Evolutionary conservation across 2,113 vertebrate genomes (phyloP).

Genomic region (Ophiodon elongatus): DNA sequence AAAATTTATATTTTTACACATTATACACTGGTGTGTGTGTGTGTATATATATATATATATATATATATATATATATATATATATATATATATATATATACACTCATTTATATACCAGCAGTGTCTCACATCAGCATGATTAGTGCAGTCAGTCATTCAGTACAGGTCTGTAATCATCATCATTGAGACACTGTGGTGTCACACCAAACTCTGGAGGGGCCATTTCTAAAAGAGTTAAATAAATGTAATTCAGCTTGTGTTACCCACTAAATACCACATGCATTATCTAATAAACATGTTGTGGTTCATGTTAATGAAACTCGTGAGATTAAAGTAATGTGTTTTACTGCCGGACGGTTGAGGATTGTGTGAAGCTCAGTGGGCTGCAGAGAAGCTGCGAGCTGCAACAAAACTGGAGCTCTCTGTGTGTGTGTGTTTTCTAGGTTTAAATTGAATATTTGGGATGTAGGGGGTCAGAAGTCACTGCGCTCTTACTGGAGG

Average conservation of each 20-base stretch:
- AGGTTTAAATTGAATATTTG: constrained; percentile 95
- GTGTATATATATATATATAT: too few species aligned
- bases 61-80: too few species aligned
- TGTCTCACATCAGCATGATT: too few species aligned
- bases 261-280: fast-evolving
- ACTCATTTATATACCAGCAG: too few species aligned
- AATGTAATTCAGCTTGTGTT: fast-evolving
- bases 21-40: too few species aligned
- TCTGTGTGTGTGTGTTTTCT: constrained; percentile 3
- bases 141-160: too few species aligned
- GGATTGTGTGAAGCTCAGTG: constrained; percentile 32
- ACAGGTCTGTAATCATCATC: constrained; percentile 88
- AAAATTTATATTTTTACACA: too few species aligned
- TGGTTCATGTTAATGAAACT: fast-evolving
- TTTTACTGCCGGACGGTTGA: constrained; percentile 35
- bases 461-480: constrained; percentile 95
- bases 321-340: fast-evolving
- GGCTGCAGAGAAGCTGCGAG: too few species aligned
- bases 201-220: neutral
- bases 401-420: neutral
- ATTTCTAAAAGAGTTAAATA: fast-evolving
- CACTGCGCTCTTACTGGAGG: constrained; percentile 93
- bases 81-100: too few species aligned
- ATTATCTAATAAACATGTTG: fast-evolving
- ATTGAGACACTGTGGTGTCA: constrained; percentile 62